A percentile compares a stretch with the other conserved stretches of the same genome.
Conservation (phyloP, 2,888 invertebrate genomes). For the Didymodactylos carnosus region DNA sequence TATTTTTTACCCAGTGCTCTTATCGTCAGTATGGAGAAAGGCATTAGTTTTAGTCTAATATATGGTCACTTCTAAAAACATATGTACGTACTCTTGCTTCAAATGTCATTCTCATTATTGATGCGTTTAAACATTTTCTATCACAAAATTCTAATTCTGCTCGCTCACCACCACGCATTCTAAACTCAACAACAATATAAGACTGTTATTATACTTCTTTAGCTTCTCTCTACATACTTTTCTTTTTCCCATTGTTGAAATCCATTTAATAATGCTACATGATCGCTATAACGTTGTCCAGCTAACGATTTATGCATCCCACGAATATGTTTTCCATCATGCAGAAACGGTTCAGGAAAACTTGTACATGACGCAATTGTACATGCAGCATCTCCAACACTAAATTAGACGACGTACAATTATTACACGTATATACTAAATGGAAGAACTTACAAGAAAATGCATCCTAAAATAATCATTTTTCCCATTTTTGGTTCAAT, state of each 20-base stretch:
- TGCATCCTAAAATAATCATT: slow-evolving; percentile 81
- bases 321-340: slow-evolving; percentile 49
- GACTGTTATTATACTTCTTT: background rate
- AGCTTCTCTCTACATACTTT: slow-evolving; percentile 19
- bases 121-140: slow-evolving; percentile 64
- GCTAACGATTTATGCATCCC: slow-evolving; percentile 65
- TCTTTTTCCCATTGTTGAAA: slow-evolving; percentile 50
- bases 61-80: too few species aligned
- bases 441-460: slow-evolving; percentile 41
- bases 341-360: slow-evolving; percentile 70
- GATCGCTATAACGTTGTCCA: slow-evolving; percentile 72
- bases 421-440: slow-evolving; percentile 16
- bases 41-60: slow-evolving; percentile 41
- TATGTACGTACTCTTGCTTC: slow-evolving; percentile 5
- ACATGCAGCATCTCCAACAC: slow-evolving; percentile 68
- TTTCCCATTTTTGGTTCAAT: slow-evolving; percentile 88
- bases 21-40: too few species aligned
- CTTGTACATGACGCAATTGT: slow-evolving; percentile 88
- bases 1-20: too few species aligned
- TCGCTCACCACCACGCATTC: slow-evolving; percentile 35
- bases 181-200: background rate
- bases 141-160: slow-evolving; percentile 71
- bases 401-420: slow-evolving; percentile 22
- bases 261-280: slow-evolving; percentile 77
- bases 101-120: slow-evolving; percentile 70